Evolutionary conservation across 2,797 vertebrate species (phyloP).

Genomic region (Enteromius argenteus): DNA sequence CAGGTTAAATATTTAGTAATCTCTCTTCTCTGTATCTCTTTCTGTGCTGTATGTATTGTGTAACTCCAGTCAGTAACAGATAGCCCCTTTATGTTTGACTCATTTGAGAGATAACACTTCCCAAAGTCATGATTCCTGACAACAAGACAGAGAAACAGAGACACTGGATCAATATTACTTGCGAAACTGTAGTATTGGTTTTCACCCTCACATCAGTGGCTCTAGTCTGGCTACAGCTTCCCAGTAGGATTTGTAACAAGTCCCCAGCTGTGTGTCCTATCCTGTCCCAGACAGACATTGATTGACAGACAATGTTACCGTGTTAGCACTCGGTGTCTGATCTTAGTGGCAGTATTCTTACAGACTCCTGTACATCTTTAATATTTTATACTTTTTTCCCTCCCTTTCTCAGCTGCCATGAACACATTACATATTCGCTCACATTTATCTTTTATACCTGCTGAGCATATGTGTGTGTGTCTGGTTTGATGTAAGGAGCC

Average conservation of each 20-base stretch:
- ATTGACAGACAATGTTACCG: conserved; percentile 43
- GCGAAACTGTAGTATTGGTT: conserved; percentile 15
- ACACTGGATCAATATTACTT: conserved; percentile 29
- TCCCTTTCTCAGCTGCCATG: conserved; percentile 4
- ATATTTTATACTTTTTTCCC: conserved; percentile 45
- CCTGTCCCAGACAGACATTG: conserved; percentile 30
- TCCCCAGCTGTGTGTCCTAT: conserved; percentile 35
- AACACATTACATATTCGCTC: conserved; percentile 30
- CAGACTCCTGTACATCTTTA: conserved; percentile 40
- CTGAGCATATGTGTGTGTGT: conserved; percentile 17
- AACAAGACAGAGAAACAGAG: conserved; percentile 13
- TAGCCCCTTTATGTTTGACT: not conserved
- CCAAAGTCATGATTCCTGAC: conserved; percentile 28
- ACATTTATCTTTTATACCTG: conserved; percentile 43
- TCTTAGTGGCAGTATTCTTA: conserved; percentile 33
- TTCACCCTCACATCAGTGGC: conserved; percentile 27
- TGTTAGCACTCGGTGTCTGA: conserved; percentile 40
- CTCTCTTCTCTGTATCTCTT: conserved; percentile 1
- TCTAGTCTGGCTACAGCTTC: conserved; percentile 6
- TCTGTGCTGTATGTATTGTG: conserved; percentile 15
- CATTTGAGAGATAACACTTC: conserved; percentile 23
- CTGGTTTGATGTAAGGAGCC: conserved; percentile 4
- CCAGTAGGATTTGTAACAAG: conserved; percentile 30
- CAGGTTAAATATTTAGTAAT: conserved; percentile 41
- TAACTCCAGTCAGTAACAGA: conserved; percentile 22